Conservation (phyloP, 1,140 invertebrate species). For the Drosophila orosa region DNA sequence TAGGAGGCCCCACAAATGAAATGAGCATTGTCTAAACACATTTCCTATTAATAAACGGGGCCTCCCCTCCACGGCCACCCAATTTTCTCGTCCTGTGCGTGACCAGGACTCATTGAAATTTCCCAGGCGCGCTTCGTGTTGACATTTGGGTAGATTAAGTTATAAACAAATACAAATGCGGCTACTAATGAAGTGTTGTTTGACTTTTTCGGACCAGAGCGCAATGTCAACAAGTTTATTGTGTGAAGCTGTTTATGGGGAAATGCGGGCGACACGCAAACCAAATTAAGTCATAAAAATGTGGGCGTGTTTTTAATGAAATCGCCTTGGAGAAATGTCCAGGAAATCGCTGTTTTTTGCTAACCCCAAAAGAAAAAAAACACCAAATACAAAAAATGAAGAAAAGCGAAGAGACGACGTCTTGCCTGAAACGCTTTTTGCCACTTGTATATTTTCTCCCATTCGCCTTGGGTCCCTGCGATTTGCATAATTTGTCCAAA, state of each 20-base stretch:
- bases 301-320: conserved; percentile 57
- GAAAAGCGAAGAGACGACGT: too few species aligned
- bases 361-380: not conserved
- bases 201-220: conserved; percentile 44
- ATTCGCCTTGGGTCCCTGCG: conserved; percentile 29
- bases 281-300: conserved; percentile 77
- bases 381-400: not conserved
- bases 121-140: conserved; percentile 51
- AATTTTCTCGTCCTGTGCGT: conserved; percentile 58
- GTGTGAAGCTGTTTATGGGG: conserved; percentile 76
- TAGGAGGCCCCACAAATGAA: conserved; percentile 12
- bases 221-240: conserved; percentile 79
- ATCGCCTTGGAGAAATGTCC: conserved; percentile 12
- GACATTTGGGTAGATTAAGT: conserved; percentile 76
- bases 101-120: conserved; percentile 64
- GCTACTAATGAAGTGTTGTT: conserved; percentile 79
- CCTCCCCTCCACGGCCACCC: not conserved
- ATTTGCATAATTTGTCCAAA: conserved; percentile 81
- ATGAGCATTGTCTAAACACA: conserved; percentile 31
- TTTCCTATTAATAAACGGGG: conserved; percentile 31
- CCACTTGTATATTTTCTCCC: conserved; percentile 18
- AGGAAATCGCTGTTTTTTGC: conserved; percentile 24
- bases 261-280: conserved; percentile 59
- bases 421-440: conserved; percentile 25
- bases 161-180: conserved; percentile 82